Evolutionary conservation across 2,113 vertebrate species (phyloP).

Genomic region (Oryzias celebensis): DNA sequence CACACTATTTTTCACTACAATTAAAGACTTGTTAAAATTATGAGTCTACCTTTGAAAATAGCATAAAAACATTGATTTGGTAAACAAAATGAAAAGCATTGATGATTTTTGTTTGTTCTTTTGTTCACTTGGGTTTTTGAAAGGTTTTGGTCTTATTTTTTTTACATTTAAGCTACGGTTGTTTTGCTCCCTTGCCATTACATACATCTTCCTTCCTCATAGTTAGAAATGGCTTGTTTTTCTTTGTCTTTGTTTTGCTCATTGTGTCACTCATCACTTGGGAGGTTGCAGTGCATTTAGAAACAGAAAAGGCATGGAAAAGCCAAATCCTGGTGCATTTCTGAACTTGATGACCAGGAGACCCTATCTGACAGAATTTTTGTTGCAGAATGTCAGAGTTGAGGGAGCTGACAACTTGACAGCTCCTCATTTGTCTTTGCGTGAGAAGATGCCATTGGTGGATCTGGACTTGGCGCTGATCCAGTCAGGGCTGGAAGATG

Average conservation of each 20-base stretch:
- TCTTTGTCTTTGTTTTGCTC: constrained; percentile 10
- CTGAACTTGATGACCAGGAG: constrained; percentile 34
- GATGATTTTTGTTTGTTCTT: no score
- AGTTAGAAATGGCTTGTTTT: constrained; percentile 14
- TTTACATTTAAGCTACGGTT: background rate
- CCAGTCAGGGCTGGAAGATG: constrained; percentile 47
- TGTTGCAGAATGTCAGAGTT: constrained; percentile 26
- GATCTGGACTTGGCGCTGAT: constrained; percentile 47
- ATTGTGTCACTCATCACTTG: constrained; percentile 44
- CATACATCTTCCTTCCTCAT: constrained; percentile 15
- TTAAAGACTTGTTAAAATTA: no score
- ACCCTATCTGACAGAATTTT: constrained; percentile 40
- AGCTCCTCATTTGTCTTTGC: constrained; percentile 70
- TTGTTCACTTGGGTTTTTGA: background rate
- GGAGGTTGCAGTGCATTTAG: constrained; percentile 48
- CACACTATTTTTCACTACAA: no score
- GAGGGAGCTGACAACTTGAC: constrained; percentile 58
- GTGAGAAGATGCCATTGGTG: constrained; percentile 68
- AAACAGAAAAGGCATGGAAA: constrained; percentile 31
- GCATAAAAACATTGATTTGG: no score
- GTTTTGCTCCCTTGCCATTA: background rate
- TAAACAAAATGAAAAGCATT: no score
- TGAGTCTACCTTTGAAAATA: no score
- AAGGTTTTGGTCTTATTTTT: background rate
- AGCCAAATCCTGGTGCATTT: constrained; percentile 41